Base-by-base conservation (phyloP, 1,140 invertebrate species). In the Papilio aristodemus region DNA sequence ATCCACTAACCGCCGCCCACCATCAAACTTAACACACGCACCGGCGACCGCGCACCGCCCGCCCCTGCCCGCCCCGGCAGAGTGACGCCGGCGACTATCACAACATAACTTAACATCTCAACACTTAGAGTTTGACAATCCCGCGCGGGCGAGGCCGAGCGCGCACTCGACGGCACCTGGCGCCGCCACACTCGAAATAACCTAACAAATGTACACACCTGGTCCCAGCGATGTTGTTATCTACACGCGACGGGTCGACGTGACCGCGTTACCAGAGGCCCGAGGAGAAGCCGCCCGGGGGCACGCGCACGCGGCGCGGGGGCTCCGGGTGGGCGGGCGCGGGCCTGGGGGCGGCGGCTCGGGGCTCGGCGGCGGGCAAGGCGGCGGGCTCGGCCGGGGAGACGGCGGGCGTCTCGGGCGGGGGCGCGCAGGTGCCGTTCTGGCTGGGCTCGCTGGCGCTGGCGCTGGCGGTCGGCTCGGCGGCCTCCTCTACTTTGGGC, bases 231-330 rank as follows among this genome's bases (percentile, higher is more conserved):
- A 77, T 68, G 69, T 54, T 19, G 57, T n/a, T 9, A 73, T 70
- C 68, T 74, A 70, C 71, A 74, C 71, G 64, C 9, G 50, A 19
- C n/a, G n/a, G n/a, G n/a, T n/a, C n/a, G 37, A 58, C 27, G 39
- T 54, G 43, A 58, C 46, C 69, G 46, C 27, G 63, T 92, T 92
- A 93, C 93, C 93, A 93, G 17, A 93, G 87, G 5, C 93, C 92
- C 0, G 92, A 93, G 4, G 93, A 93, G 77, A 92, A 93, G 3
- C 93, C 93, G 50, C 93, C 93, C 4, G 93, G 93, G 7, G 93
- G 93, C n/a, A 93, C 93, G 58, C 93, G 88, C 10, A 85, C 85
- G 70, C 92, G 89, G 69, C 83, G 88, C 5, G 86, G 85, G 1
- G 86, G 64, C 46, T 88, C 88, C 9, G 69, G 71, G 62, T 73